Percentiles rank a stretch among this genome's conserved stretches.
Conservation (phyloP, 2,113 vertebrate genomes). For the Myiagra hebetior region DNA sequence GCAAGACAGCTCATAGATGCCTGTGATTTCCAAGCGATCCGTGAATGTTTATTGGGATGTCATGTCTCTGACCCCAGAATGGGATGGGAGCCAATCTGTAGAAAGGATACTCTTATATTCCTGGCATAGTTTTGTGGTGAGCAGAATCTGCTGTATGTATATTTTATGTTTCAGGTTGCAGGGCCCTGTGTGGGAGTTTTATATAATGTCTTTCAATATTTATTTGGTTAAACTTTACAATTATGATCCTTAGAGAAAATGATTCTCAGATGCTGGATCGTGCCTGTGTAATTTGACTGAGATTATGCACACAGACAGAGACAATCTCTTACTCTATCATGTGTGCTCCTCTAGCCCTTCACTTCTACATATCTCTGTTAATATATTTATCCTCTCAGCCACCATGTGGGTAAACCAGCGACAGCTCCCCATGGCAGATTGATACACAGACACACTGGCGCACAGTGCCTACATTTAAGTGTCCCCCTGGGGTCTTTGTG, state of each 20-base stretch:
- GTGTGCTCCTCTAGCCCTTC: not conserved
- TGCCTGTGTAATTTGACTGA: slow-evolving; percentile 33
- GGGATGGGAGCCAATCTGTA: slow-evolving; percentile 62
- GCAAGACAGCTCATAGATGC: slow-evolving; percentile 19
- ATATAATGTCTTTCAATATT: slow-evolving; percentile 62
- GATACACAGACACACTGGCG: not conserved
- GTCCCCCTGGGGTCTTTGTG: not conserved
- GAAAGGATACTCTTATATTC: slow-evolving; percentile 67
- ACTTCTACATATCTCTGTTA: not conserved
- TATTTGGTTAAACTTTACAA: slow-evolving; percentile 63
- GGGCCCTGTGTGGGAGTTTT: slow-evolving; percentile 48
- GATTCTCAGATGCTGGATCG: slow-evolving; percentile 50
- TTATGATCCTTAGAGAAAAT: slow-evolving; percentile 60
- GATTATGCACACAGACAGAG: slow-evolving; percentile 6
- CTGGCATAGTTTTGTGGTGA: slow-evolving; percentile 43
- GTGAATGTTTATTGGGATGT: slow-evolving; percentile 57
- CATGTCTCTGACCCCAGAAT: slow-evolving; percentile 46
- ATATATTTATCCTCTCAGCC: not conserved
- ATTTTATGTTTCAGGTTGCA: slow-evolving; percentile 65
- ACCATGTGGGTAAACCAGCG: not conserved
- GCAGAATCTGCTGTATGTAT: slow-evolving; percentile 51
- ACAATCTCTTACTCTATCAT: not conserved
- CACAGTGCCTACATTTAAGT: not conserved
- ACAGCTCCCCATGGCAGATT: not conserved
- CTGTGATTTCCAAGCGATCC: slow-evolving; percentile 50